These are phyloP conservation scores for Zaprionus bogoriensis DNA, from an alignment of 2,888 invertebrate species.

Conservation along the genomic window DNA sequence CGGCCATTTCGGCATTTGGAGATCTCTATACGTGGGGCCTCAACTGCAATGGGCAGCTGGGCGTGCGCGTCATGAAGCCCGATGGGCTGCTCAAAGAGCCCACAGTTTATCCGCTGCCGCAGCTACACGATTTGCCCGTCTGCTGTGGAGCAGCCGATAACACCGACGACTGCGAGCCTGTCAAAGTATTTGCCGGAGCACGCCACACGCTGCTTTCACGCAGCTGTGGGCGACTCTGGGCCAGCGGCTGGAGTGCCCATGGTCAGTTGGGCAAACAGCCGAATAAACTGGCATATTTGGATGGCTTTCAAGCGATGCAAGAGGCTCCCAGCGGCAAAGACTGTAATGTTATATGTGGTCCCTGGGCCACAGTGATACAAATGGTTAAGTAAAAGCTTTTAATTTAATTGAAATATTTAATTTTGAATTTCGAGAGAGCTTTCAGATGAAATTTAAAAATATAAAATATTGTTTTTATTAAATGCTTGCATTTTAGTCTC, in stretches of 20 bases:
- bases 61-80: conserved; percentile 84
- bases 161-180: conserved; percentile 72
- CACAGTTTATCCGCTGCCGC: conserved; percentile 80
- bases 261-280: conserved; percentile 86
- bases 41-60: conserved; percentile 94
- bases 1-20: conserved; percentile 90
- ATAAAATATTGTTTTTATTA: not conserved
- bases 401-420: too few species aligned
- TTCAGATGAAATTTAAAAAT: too few species aligned
- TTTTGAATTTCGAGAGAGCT: too few species aligned
- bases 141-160: conserved; percentile 54
- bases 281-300: conserved; percentile 34
- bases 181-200: conserved; percentile 88
- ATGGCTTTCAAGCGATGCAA: conserved; percentile 68
- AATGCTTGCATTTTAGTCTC: not conserved
- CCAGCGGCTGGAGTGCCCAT: conserved; percentile 92
- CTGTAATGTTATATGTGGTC: conserved; percentile 82
- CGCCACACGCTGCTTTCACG: conserved; percentile 89
- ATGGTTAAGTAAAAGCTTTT: not conserved
- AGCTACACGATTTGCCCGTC: conserved; percentile 72
- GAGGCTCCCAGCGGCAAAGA: conserved; percentile 26
- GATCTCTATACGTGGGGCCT: conserved; percentile 96
- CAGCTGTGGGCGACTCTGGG: conserved; percentile 88
- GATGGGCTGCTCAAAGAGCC: conserved; percentile 58
- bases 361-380: conserved; percentile 83